Evolutionary conservation across 2,888 invertebrate species (phyloP).

Genomic region (Cephus rjabovi): DNA sequence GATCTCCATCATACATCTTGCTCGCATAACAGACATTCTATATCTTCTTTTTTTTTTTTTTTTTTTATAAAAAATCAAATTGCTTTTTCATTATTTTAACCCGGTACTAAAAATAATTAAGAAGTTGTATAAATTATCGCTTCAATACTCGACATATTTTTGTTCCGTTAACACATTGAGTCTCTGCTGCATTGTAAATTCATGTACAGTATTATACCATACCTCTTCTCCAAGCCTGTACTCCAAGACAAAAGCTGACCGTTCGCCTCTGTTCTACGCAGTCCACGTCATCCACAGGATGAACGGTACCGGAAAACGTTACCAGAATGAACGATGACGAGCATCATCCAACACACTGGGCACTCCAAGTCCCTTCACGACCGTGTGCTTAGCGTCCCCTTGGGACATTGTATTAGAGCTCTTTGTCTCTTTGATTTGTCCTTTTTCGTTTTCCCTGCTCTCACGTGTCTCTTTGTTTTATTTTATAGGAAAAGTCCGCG

Average conservation of each 20-base stretch:
- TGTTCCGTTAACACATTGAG: neutral
- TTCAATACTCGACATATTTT: neutral
- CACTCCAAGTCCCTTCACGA: neutral
- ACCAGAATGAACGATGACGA: neutral
- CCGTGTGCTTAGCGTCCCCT: neutral
- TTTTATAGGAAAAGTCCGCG: slow-evolving; percentile 1
- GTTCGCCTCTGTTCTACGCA: neutral
- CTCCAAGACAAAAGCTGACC: neutral
- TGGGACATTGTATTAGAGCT: neutral
- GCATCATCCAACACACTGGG: neutral
- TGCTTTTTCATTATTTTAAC: neutral
- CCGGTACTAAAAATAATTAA: neutral
- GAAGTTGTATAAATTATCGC: neutral
- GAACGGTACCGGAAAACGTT: neutral
- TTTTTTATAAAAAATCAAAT: neutral
- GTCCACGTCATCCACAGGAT: neutral
- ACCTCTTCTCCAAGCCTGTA: neutral
- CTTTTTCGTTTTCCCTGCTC: slow-evolving; percentile 14
- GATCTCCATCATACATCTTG: neutral
- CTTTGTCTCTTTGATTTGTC: neutral
- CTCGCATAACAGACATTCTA: neutral
- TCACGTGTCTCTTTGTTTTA: slow-evolving; percentile 21
- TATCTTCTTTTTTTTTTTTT: neutral
- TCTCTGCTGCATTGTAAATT: neutral
- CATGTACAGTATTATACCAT: neutral